phyloP scores from a whole-genome alignment of 2,888 invertebrate species.

The Taenaris catops region DNA sequence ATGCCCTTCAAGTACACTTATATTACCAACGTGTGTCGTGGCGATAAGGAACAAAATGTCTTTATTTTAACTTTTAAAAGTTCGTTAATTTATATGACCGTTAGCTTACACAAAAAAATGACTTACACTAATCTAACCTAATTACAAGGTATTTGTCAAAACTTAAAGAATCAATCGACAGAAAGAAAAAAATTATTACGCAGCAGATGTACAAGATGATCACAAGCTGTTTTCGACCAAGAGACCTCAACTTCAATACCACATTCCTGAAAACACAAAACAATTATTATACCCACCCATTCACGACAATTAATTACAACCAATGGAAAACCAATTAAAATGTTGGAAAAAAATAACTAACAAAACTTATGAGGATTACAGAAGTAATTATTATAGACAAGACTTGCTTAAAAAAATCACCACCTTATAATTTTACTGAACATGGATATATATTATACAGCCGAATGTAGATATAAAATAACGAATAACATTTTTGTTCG shows the following conservation, averaged over 20 bases:
- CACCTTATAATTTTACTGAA: no score
- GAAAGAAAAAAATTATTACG: conserved; percentile 25
- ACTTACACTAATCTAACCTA: conserved; percentile 59
- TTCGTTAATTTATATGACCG: conserved; percentile 10
- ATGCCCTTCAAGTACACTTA: not conserved
- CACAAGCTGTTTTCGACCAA: conserved; percentile 43
- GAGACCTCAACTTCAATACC: conserved; percentile 34
- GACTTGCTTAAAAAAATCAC: no score
- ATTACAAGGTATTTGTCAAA: conserved; percentile 44
- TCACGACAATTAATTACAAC: no score
- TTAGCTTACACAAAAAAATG: conserved; percentile 12
- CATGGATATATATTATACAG: no score
- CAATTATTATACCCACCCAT: conserved; percentile 23
- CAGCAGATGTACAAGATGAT: conserved; percentile 43
- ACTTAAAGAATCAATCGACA: conserved; percentile 43
- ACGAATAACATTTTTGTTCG: no score
- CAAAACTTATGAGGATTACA: no score
- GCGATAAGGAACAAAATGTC: not conserved
- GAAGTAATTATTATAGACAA: no score
- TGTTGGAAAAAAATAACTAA: no score
- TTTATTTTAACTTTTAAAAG: conserved; percentile 4
- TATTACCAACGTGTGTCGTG: not conserved
- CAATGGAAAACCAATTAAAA: no score
- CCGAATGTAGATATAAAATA: no score
- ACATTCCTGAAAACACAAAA: conserved; percentile 38